Base-by-base conservation (phyloP, 1,140 invertebrate species). In the Papilio polyxenes region DNA sequence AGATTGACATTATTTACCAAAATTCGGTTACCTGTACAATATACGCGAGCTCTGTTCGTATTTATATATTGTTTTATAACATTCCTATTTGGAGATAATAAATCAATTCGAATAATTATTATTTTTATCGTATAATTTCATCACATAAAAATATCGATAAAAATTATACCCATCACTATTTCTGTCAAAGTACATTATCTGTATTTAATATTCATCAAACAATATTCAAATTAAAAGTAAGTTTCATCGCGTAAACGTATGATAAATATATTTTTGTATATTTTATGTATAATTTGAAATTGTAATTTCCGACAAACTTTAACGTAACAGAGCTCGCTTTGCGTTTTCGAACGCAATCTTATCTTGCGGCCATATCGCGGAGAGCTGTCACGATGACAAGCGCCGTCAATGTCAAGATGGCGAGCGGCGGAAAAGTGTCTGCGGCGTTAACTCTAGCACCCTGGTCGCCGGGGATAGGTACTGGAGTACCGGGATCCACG, bases 401-500 rank as follows among this genome's bases (percentile, higher is more conserved):
- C 79, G 76, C 74, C 69, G 65, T 23, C 80, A 75, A 6, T 78
- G 83, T 51, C 15, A 86, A 79, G 40, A 77, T 23, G n/a, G 81
- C 48, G 15, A 82, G 37, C 56, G 80, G 76, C 23, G 17, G 72
- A 51, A 37, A n/a, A n/a, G 40, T 11, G 31, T 48, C 40, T 5
- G 86, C 85, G 0, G 84, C 48, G 82, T 85, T 89, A 37, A 82
- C 75, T 17, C 85, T 82, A 1, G 87, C 87, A 53, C 85, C 86
- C 59, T 87, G 88, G 48, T 90, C 89, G 2, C 88, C 86, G 0
- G 90, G 87, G 2, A 89, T 69, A 3, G 91, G 92, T 1, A 93
- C 87, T 0, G 89, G 48, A 74, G 94, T 92, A 5, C 96, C 97
- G 13, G 96, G 94, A 87, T 98, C 96, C 0, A 98, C 96, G 0